These are phyloP conservation scores for Xanthostigma xanthostigma DNA, from an alignment of 2,888 invertebrate genomes.

Conservation along the genomic window DNA sequence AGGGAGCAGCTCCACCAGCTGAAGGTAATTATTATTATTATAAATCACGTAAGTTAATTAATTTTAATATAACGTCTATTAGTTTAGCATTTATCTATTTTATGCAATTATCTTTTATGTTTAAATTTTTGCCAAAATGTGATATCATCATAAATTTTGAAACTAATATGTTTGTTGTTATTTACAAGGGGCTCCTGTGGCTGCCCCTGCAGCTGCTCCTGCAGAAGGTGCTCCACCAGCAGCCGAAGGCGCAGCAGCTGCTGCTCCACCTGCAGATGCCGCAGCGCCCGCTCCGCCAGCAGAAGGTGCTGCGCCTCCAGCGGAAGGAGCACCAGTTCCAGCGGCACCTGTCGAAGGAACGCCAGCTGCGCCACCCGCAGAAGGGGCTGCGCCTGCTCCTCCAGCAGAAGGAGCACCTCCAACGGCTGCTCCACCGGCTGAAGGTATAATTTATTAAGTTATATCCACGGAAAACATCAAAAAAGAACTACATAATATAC, in stretches of 20 bases:
- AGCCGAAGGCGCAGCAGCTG: slow-evolving; percentile 9
- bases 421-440: slow-evolving; percentile 10
- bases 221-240: slow-evolving; percentile 14
- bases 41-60: too few species aligned
- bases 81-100: too few species aligned
- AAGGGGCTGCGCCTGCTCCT: slow-evolving; percentile 12
- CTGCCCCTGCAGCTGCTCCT: slow-evolving; percentile 11
- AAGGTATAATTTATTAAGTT: slow-evolving; percentile 6
- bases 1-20: slow-evolving; percentile 18
- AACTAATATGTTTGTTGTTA: neutral
- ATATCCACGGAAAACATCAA: too few species aligned
- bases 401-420: slow-evolving; percentile 11
- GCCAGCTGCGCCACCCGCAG: slow-evolving; percentile 11
- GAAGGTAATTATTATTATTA: slow-evolving; percentile 7
- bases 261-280: slow-evolving; percentile 12
- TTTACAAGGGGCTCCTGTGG: too few species aligned
- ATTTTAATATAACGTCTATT: too few species aligned
- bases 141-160: neutral
- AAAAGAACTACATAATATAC: too few species aligned
- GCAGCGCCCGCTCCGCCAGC: slow-evolving; percentile 18
- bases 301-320: slow-evolving; percentile 19
- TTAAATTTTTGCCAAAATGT: too few species aligned
- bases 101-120: too few species aligned
- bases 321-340: slow-evolving; percentile 17
- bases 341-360: slow-evolving; percentile 15